Percentiles rank a stretch among this genome's conserved stretches.
phyloP scores from a whole-genome alignment of 2,113 vertebrate species.

The Nycticorax nycticorax region DNA sequence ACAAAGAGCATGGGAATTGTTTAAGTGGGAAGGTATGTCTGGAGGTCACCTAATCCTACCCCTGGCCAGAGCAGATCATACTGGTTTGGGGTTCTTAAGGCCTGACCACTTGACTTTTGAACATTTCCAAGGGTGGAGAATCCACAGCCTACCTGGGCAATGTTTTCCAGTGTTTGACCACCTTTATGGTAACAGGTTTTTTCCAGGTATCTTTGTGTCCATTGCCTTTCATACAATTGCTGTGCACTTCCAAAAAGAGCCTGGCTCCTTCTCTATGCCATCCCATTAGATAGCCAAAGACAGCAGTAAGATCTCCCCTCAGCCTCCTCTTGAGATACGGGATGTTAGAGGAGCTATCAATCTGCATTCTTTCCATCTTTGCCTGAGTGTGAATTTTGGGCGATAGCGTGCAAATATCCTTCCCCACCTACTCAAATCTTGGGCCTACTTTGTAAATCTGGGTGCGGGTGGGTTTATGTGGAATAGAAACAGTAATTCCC shows the following conservation, averaged over 20 bases:
- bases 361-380: rapidly evolving
- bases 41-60: not conserved
- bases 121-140: no score
- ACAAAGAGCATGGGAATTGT: not conserved
- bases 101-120: not conserved
- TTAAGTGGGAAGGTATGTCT: rapidly evolving
- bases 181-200: not conserved
- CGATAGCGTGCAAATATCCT: rapidly evolving
- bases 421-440: not conserved
- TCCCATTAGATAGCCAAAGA: not conserved
- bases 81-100: not conserved
- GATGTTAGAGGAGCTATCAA: not conserved
- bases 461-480: not conserved
- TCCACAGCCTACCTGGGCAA: not conserved
- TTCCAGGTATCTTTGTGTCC: not conserved
- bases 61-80: not conserved
- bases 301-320: no score
- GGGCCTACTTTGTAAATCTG: not conserved
- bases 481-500: not conserved
- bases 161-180: not conserved
- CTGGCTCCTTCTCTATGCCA: not conserved
- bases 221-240: rapidly evolving
- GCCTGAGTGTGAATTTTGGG: not conserved
- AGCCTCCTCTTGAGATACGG: not conserved
- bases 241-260: not conserved